Evolutionary conservation across 2,797 vertebrate genomes (phyloP).

Genomic region (Zenarchopterus dispar): DNA sequence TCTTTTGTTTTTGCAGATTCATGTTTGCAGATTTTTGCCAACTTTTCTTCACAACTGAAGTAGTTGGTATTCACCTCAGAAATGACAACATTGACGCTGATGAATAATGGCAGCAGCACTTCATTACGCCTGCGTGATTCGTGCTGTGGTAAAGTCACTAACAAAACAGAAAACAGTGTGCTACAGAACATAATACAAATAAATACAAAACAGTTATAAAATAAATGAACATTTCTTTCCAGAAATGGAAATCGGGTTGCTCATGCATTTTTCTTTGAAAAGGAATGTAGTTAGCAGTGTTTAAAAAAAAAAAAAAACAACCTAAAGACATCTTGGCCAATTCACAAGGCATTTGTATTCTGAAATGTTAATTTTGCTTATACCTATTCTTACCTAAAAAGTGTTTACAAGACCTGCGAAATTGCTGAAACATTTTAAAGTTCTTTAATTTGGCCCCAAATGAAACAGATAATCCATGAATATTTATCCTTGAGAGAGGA

Average conservation of each 20-base stretch:
- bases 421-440: not conserved
- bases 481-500: no score
- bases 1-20: conserved; percentile 81
- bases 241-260: conserved; percentile 16
- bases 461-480: conserved; percentile 16
- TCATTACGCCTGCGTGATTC: conserved; percentile 74
- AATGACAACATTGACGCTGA: conserved; percentile 38
- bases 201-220: conserved; percentile 51
- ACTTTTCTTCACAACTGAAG: conserved; percentile 39
- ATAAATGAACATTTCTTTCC: conserved; percentile 33
- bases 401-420: conserved; percentile 29
- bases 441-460: conserved; percentile 7
- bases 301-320: conserved; percentile 35
- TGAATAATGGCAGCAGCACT: conserved; percentile 54
- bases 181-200: conserved; percentile 52
- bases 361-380: conserved; percentile 13
- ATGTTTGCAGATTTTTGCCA: conserved; percentile 77
- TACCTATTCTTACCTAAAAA: not conserved
- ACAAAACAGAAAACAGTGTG: conserved; percentile 34
- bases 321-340: conserved; percentile 27
- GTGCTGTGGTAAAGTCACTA: conserved; percentile 51
- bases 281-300: conserved; percentile 22
- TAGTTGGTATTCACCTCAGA: conserved; percentile 40
- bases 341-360: conserved; percentile 40
- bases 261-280: conserved; percentile 26